These are phyloP conservation scores for Muscina levida DNA, from an alignment of 2,888 invertebrate genomes.

Conservation along the genomic window DNA sequence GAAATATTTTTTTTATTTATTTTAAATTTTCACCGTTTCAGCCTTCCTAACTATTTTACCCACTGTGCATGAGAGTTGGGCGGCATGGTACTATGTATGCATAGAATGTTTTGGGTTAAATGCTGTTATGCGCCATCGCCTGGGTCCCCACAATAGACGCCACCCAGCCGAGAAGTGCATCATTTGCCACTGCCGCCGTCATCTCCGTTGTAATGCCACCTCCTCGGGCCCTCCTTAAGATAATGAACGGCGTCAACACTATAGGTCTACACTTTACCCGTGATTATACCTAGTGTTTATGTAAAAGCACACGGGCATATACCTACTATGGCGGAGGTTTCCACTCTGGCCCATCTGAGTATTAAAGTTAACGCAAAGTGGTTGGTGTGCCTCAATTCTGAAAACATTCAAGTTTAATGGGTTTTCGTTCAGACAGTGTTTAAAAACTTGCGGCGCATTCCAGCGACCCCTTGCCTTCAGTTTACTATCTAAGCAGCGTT, in stretches of 20 bases:
- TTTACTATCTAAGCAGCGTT: too few relatives aligned
- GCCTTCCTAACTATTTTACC: too few relatives aligned
- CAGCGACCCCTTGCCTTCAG: too few relatives aligned
- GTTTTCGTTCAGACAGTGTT: conserved; percentile 23
- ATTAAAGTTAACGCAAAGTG: not conserved
- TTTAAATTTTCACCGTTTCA: too few relatives aligned
- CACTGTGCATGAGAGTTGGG: not conserved
- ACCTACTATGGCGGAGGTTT: conserved; percentile 37
- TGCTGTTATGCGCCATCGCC: conserved; percentile 45
- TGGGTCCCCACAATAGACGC: conserved; percentile 52
- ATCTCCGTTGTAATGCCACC: conserved; percentile 42
- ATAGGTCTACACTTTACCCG: conserved; percentile 22
- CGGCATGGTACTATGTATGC: not conserved
- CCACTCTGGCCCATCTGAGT: not conserved
- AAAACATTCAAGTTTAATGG: conserved; percentile 55
- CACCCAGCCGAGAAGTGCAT: conserved; percentile 57
- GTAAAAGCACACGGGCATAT: too few relatives aligned
- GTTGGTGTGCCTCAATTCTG: not conserved
- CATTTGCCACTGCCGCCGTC: conserved; percentile 15
- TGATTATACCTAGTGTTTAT: conserved; percentile 39
- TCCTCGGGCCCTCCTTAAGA: conserved; percentile 40
- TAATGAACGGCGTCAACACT: conserved; percentile 65
- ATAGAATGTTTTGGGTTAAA: conserved; percentile 27
- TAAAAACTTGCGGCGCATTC: conserved; percentile 10
- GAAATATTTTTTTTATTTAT: too few relatives aligned